Conservation (phyloP, 2,113 vertebrate genomes). For the Cynoglossus semilaevis region DNA sequence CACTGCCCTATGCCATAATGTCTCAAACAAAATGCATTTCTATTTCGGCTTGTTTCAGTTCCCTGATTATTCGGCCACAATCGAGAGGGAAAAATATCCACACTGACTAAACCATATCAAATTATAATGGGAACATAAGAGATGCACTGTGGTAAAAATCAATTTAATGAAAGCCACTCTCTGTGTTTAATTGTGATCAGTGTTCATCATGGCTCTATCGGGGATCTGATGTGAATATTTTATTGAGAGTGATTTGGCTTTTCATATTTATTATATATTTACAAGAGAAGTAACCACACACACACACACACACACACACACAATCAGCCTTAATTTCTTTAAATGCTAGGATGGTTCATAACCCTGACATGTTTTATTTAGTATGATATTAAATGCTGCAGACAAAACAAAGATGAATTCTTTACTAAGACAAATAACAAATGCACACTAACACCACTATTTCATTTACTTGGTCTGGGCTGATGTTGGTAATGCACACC, state of each 20-base stretch:
- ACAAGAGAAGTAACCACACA: not conserved
- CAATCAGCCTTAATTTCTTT: too few species aligned
- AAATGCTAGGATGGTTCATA: too few species aligned
- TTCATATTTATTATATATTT: conserved; percentile 41
- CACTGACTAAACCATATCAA: conserved; percentile 23
- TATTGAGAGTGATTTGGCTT: conserved; percentile 43
- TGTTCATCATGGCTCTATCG: conserved; percentile 12
- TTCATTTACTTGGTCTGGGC: conserved; percentile 33
- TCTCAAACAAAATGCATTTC: not conserved
- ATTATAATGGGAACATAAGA: conserved; percentile 13
- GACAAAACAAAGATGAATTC: conserved; percentile 30
- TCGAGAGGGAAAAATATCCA: conserved; percentile 36
- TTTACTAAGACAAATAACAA: too few species aligned
- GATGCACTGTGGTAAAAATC: conserved; percentile 25
- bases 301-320: not conserved
- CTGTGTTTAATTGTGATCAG: conserved; percentile 11
- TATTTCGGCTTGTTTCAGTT: conserved; percentile 31
- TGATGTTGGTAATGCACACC: conserved; percentile 61
- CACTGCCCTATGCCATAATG: too few species aligned
- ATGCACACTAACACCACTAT: too few species aligned
- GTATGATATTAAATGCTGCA: too few species aligned
- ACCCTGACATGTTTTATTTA: too few species aligned
- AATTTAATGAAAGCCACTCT: conserved; percentile 24
- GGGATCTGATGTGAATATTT: conserved; percentile 22
- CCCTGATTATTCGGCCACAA: conserved; percentile 36